These are phyloP conservation scores for Puffinus mauretanicus DNA, from an alignment of 2,113 vertebrate genomes.

Conservation along the genomic window DNA sequence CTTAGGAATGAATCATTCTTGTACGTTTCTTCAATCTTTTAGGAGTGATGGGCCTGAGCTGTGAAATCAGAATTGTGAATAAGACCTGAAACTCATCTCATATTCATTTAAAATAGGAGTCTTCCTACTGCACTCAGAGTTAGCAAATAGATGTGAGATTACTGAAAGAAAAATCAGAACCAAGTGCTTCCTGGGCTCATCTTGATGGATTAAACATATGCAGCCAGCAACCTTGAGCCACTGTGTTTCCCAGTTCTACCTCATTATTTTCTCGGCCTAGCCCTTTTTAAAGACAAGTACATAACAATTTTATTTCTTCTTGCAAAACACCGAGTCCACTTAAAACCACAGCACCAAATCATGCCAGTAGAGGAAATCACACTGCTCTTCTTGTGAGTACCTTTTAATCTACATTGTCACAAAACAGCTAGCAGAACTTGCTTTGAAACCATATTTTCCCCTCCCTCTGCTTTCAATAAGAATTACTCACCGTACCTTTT, in stretches of 20 bases:
- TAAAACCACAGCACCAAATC: fast-evolving
- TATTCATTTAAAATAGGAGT: neutral
- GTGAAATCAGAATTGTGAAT: neutral
- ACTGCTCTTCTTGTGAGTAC: neutral
- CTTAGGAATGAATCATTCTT: neutral
- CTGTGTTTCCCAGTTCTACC: neutral
- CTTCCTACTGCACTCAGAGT: neutral
- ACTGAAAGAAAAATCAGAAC: neutral
- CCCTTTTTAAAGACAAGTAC: neutral
- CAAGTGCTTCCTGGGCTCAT: neutral
- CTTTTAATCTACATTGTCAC: neutral
- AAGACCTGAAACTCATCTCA: neutral
- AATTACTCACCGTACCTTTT: neutral
- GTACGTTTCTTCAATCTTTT: neutral
- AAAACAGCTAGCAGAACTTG: neutral
- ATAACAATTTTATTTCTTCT: neutral
- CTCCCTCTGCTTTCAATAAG: neutral
- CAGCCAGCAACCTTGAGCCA: neutral
- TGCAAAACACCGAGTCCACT: neutral
- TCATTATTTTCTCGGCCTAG: neutral
- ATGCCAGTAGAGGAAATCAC: neutral
- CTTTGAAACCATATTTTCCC: neutral
- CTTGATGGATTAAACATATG: neutral
- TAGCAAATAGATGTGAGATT: neutral
- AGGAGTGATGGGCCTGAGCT: neutral